These are phyloP conservation scores for Labrus mixtus DNA, from an alignment of 2,113 vertebrate species.

Conservation along the genomic window DNA sequence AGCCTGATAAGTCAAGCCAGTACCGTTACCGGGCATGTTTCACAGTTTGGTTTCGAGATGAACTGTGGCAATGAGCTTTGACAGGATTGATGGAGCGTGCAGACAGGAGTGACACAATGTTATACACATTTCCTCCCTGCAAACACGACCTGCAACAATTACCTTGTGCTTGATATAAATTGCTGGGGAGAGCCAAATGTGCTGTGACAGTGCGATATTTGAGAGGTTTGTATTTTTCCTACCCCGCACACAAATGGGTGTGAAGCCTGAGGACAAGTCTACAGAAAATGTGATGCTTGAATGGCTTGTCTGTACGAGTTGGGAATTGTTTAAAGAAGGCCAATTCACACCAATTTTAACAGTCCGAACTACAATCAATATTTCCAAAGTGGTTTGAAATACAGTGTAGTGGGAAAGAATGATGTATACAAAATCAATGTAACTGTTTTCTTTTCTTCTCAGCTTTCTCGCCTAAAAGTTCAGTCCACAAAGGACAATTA, in stretches of 20 bases:
- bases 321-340: neutral
- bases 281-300: neutral
- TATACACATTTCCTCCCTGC: conserved; percentile 22
- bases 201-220: conserved; percentile 23
- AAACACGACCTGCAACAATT: neutral
- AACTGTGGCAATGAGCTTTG: conserved; percentile 54
- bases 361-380: neutral
- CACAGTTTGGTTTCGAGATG: conserved; percentile 55
- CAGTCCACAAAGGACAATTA: too few species aligned
- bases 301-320: too few species aligned
- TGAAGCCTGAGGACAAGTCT: neutral
- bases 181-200: conserved; percentile 14
- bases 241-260: neutral
- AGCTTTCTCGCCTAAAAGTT: too few species aligned
- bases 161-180: conserved; percentile 15
- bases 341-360: neutral
- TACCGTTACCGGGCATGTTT: conserved; percentile 57
- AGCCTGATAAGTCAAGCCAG: conserved; percentile 59
- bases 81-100: conserved; percentile 61
- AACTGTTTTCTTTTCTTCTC: too few species aligned
- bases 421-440: too few species aligned
- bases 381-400: neutral
- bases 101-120: conserved; percentile 49
- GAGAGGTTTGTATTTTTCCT: conserved; percentile 1
- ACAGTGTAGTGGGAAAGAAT: neutral